Percentiles rank a stretch among this genome's conserved stretches.
phyloP scores from a whole-genome alignment of 2,888 invertebrate genomes.

The Gerris lacustris region DNA sequence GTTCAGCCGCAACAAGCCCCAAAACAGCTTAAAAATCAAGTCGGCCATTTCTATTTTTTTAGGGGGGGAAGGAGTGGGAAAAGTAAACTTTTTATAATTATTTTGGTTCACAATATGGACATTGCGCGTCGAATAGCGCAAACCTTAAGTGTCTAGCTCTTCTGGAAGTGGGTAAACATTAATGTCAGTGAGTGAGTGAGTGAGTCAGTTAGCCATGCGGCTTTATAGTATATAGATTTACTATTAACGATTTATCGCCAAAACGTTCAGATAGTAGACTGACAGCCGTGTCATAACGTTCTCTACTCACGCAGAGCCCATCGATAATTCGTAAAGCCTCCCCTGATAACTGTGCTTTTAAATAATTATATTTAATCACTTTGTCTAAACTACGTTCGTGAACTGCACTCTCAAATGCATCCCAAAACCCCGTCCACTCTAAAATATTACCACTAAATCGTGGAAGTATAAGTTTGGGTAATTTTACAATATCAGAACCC shows the following conservation, averaged over 20 bases:
- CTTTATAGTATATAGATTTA: too few species aligned
- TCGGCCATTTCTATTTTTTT: too few species aligned
- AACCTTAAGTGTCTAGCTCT: too few species aligned
- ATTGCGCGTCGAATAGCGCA: too few species aligned
- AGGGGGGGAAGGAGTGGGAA: too few species aligned
- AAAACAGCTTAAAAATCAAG: too few species aligned
- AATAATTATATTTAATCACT: not conserved
- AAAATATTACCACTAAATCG: not conserved
- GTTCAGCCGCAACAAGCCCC: too few species aligned
- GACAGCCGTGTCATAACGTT: not conserved
- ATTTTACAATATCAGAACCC: not conserved
- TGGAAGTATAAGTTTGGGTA: not conserved
- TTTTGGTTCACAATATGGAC: too few species aligned
- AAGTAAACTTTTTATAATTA: too few species aligned
- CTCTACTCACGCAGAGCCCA: not conserved
- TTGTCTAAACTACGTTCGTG: not conserved
- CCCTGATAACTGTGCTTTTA: not conserved
- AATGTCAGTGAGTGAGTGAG: too few species aligned
- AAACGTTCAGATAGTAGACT: not conserved
- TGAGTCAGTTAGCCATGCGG: too few species aligned
- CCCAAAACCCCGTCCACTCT: not conserved
- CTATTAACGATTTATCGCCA: not conserved
- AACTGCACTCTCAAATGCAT: not conserved
- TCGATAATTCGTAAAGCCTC: not conserved
- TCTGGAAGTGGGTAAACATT: too few species aligned